Evolutionary conservation across 2,113 vertebrate genomes (phyloP).

Genomic region (Candoia aspera): DNA sequence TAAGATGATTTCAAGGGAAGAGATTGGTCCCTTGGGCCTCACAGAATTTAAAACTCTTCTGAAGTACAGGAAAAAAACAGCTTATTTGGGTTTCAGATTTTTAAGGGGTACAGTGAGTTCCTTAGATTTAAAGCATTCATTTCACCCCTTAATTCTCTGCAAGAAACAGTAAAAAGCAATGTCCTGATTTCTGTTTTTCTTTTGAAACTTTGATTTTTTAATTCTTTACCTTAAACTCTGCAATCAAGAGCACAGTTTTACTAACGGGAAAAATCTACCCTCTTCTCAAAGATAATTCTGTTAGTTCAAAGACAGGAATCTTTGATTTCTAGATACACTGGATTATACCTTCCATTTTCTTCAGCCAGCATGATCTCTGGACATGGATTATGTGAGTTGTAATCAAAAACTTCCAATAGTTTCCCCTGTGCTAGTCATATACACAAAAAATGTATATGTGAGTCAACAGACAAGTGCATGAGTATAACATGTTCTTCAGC

Average conservation of each 20-base stretch:
- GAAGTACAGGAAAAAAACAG: neutral
- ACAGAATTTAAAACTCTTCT: neutral
- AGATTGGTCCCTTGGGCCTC: neutral
- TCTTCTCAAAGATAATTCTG: neutral
- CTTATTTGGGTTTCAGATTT: neutral
- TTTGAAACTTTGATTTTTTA: neutral
- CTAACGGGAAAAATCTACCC: neutral
- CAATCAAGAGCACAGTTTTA: neutral
- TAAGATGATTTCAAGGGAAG: neutral
- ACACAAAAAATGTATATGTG: neutral
- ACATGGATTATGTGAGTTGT: neutral
- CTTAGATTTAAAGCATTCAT: neutral
- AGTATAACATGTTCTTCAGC: neutral
- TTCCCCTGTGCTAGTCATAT: neutral
- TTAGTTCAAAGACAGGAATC: neutral
- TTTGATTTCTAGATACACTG: neutral
- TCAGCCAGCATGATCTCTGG: neutral
- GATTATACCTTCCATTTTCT: neutral
- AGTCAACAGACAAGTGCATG: neutral
- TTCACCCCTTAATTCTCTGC: neutral
- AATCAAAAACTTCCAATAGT: neutral
- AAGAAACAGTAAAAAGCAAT: neutral
- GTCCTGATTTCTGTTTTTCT: neutral
- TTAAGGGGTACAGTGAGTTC: neutral
- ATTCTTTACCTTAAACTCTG: neutral